Conservation (phyloP, 2,888 invertebrate species). For the Drosophila paranaensis region DNA sequence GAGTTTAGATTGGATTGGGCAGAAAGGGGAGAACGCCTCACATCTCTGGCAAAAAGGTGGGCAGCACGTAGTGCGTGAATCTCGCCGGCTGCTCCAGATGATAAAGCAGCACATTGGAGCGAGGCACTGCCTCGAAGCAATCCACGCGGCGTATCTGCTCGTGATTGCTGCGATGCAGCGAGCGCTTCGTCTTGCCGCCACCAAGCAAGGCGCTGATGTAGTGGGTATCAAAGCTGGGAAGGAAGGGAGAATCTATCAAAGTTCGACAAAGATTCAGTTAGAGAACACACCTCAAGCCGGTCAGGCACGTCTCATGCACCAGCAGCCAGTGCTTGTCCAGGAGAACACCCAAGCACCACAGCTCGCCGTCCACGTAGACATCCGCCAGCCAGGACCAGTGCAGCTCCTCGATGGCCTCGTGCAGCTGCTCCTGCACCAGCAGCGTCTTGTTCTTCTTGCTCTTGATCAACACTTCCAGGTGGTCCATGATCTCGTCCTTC, state of each 20-base stretch:
- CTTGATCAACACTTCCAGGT: conserved; percentile 73
- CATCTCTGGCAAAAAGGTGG: conserved; percentile 87
- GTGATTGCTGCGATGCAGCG: conserved; percentile 87
- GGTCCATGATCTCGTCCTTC: conserved; percentile 76
- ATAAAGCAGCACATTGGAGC: conserved; percentile 87
- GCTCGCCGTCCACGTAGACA: conserved; percentile 89
- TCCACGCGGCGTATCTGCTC: conserved; percentile 89
- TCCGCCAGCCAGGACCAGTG: conserved; percentile 91
- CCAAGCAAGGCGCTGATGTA: conserved; percentile 89
- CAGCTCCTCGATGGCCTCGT: conserved; percentile 80
- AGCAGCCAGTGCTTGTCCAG: conserved; percentile 89
- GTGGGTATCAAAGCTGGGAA: conserved; percentile 86
- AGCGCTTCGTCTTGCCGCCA: conserved; percentile 87
- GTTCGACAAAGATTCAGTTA: rapidly evolving
- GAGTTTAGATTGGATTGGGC: rapidly evolving
- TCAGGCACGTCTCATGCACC: conserved; percentile 86
- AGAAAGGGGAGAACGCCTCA: conserved; percentile 79
- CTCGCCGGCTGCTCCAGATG: conserved; percentile 87
- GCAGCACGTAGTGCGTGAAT: conserved; percentile 88
- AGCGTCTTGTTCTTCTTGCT: conserved; percentile 75
- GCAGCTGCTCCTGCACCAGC: conserved; percentile 78
- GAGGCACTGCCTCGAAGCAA: conserved; percentile 86
- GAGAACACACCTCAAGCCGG: conserved; percentile 70
- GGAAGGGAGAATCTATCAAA: conserved; percentile 12
- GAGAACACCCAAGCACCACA: conserved; percentile 89